A percentile compares a stretch with the other conserved stretches of the same genome.
Evolutionary conservation across 2,888 invertebrate species (phyloP).

Genomic region (Drosophila pegasa): DNA sequence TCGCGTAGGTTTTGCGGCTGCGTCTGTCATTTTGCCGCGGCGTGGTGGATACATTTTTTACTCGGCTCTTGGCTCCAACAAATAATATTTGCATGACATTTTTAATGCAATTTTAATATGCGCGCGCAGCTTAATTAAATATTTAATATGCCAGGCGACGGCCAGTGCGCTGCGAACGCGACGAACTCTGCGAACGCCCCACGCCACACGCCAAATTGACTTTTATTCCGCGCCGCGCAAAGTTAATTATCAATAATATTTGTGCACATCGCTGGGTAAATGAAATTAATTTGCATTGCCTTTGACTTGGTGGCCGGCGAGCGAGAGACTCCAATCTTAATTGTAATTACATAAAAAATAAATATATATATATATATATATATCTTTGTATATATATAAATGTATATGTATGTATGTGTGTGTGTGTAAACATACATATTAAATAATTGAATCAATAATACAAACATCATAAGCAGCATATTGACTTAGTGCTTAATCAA

Average conservation of each 20-base stretch:
- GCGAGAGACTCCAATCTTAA: slow-evolving; percentile 3
- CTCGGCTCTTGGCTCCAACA: slow-evolving; percentile 42
- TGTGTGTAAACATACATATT: not conserved
- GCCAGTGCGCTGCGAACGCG: no score
- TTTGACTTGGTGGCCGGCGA: slow-evolving; percentile 21
- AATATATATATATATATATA: no score
- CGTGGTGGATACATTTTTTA: slow-evolving; percentile 20
- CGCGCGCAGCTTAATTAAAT: slow-evolving; percentile 77
- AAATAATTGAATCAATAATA: not conserved
- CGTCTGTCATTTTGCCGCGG: slow-evolving; percentile 23
- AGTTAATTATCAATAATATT: slow-evolving; percentile 63
- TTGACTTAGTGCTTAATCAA: not conserved
- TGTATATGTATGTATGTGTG: no score
- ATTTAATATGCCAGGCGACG: slow-evolving; percentile 56
- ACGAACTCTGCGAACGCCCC: no score
- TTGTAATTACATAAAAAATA: slow-evolving; percentile 3
- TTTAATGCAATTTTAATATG: slow-evolving; percentile 78
- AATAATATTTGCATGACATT: slow-evolving; percentile 49
- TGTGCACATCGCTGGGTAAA: slow-evolving; percentile 48
- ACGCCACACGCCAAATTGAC: slow-evolving; percentile 21
- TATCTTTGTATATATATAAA: no score
- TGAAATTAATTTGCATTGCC: slow-evolving; percentile 43
- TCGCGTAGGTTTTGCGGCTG: slow-evolving; percentile 40
- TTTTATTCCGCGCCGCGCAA: slow-evolving; percentile 33
- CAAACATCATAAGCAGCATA: slow-evolving; percentile 1